phyloP scores from a whole-genome alignment of 2,888 invertebrate species.

The Eristalinus sepulchralis region DNA sequence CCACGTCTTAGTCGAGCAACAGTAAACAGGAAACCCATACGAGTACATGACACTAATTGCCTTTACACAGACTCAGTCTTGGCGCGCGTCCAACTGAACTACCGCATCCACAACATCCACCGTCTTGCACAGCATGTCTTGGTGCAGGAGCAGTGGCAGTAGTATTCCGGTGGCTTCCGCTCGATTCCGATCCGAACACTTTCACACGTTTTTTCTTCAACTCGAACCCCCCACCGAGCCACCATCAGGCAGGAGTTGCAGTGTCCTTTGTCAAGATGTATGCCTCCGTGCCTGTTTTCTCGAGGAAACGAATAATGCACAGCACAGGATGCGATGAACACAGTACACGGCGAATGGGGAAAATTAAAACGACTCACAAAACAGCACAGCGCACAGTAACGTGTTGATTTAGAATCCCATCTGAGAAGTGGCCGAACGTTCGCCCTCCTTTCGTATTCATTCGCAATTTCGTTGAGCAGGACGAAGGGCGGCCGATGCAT shows the following conservation, averaged over 20 bases:
- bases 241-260: conserved; percentile 28
- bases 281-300: conserved; percentile 31
- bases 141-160: too few species aligned
- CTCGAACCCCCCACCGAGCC: background rate
- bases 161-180: conserved; percentile 28
- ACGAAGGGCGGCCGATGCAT: conserved; percentile 28
- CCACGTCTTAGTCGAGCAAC: conserved; percentile 50
- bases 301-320: conserved; percentile 61
- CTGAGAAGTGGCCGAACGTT: conserved; percentile 7
- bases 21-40: conserved; percentile 50
- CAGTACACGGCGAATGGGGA: conserved; percentile 24
- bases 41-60: conserved; percentile 65
- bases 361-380: conserved; percentile 52
- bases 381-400: conserved; percentile 30
- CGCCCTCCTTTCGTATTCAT: conserved; percentile 45
- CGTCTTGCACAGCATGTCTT: too few species aligned
- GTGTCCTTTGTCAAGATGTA: conserved; percentile 61
- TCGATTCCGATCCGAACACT: conserved; percentile 64
- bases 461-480: conserved; percentile 60
- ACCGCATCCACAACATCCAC: conserved; percentile 21
- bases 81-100: conserved; percentile 63
- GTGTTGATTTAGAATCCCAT: conserved; percentile 70
- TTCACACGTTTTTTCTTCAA: conserved; percentile 55
- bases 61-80: conserved; percentile 60
- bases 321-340: conserved; percentile 43